Evolutionary conservation across 2,888 invertebrate genomes (phyloP).

Genomic region (Drosophila picticornis): DNA sequence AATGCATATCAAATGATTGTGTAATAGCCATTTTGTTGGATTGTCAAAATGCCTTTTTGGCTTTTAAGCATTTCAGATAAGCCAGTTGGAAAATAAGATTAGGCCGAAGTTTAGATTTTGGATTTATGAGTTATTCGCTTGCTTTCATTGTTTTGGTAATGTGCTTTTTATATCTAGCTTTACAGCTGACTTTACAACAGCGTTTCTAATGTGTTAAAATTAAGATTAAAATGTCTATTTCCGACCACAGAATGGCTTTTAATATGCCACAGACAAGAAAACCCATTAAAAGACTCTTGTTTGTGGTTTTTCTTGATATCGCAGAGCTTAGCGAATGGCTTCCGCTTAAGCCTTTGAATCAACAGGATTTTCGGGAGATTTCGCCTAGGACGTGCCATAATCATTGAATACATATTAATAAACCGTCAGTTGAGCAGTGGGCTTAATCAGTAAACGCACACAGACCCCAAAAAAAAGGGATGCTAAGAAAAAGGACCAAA

Average conservation of each 20-base stretch:
- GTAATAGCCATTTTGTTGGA: conserved; percentile 4
- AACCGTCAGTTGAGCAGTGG: conserved; percentile 10
- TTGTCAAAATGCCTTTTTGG: neutral
- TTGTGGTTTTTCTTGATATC: neutral
- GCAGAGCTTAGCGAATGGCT: conserved; percentile 24
- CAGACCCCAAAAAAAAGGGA: conserved; percentile 4
- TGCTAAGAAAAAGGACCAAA: conserved; percentile 28
- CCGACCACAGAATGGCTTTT: neutral
- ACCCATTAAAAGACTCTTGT: neutral
- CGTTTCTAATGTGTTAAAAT: neutral
- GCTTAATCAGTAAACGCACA: conserved; percentile 14
- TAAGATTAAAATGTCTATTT: neutral
- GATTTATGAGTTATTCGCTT: neutral
- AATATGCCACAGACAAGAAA: neutral
- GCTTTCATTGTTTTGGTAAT: neutral
- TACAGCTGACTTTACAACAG: neutral
- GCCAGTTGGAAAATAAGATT: neutral
- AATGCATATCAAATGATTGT: conserved; percentile 26
- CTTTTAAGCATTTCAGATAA: neutral
- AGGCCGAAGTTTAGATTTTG: neutral
- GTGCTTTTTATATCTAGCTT: neutral
- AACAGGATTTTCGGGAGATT: conserved; percentile 37
- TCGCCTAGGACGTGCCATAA: conserved; percentile 21
- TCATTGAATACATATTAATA: conserved; percentile 56
- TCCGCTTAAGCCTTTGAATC: conserved; percentile 30